Base-by-base conservation (phyloP, 2,888 invertebrate species). In the Drosophila kambysellisi region DNA sequence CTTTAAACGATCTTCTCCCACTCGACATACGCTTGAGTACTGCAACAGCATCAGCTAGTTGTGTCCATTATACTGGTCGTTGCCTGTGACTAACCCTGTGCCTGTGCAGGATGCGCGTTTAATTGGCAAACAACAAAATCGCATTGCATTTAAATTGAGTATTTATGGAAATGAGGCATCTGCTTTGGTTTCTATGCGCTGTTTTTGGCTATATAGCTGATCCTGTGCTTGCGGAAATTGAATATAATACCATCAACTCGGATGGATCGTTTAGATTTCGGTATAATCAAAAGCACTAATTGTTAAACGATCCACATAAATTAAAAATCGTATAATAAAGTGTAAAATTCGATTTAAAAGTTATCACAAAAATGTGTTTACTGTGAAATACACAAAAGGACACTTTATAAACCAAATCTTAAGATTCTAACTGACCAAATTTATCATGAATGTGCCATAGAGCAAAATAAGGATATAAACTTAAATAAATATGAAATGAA, bases 181-280 rank as follows among this genome's bases (percentile, higher is more conserved):
- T 75, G 53, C 53, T 77, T 9, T 76, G 80, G 53, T 43, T 80
- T 41, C 39, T 69, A 6, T 64, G 85, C 58, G 73, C 73, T 51
- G 32, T 74, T 5, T 9, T 82, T 64, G 77, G 75, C 52, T 59
- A 64, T 0, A 29, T 58, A 50, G 54, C 20, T 29, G 35, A 60
- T 58, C 72, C 78, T 61, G 80, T 70, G 50, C 58, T 70, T 41
- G 83, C 90, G 66, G 93, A 92, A 58, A 92, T 92, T 68, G 95
- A 95, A 72, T 96, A 95, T 85, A 96, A 96, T 85, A 94, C 94
- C 68, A 94, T 96, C 46, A 95, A 96, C 79, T 94, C 94, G 35
- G 96, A 96, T 93, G 96, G 96, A 90, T 96, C 96, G 29, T 97
- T 95, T 88, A 95, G 96, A 91, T 96, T 96, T 92, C 96, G 96